Base-by-base conservation (phyloP, 2,113 vertebrate species). In the Seriola dumerili region DNA sequence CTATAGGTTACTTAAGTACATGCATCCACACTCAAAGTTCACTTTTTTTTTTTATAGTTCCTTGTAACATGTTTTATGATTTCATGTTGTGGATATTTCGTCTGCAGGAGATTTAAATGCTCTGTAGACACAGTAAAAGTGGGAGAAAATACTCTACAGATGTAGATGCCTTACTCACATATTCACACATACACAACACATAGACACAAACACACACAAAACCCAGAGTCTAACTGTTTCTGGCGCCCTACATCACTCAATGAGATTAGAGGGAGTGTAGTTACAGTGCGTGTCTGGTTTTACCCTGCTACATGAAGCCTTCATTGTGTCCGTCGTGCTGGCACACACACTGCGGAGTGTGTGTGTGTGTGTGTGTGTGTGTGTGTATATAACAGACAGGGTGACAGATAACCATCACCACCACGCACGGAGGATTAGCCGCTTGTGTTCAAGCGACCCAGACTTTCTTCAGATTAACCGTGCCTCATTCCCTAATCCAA, bases 391-490 rank as follows among this genome's bases (percentile, higher is more conserved):
- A 50, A 64, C 59, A 81, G 72, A 72, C 81, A 81, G 38, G 58
- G 3, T 71, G 79, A 68, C 74, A 78, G 29, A 72, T 65, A 75
- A 80, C 62, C 54, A 78, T 88, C 69, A 78, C 61, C 19, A 81
- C 16, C 25, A 59, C 38, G 48, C 77, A 75, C 21, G 19, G 10
- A 25, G 84, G 73, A 92, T 88, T 84, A 89, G 40, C 80, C n/a
- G 34, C 75, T 84, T 86, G 40, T 78, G 64, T 87, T 86, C 65
- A 84, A 81, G 29, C 77, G 80, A 80, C 54, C 79, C 86, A 89
- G 89, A 87, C 79, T 82, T 84, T 90, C 73, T 88, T 89, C 72
- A 90, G 89, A 92, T 93, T 87, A 92, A 82, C 73, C 17, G 50
- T 9, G 42, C 73, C 80, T 90, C 87, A 85, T 90, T 72, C 83